Conservation (phyloP, 2,797 vertebrate species). For the Tolypeutes matacus region DNA sequence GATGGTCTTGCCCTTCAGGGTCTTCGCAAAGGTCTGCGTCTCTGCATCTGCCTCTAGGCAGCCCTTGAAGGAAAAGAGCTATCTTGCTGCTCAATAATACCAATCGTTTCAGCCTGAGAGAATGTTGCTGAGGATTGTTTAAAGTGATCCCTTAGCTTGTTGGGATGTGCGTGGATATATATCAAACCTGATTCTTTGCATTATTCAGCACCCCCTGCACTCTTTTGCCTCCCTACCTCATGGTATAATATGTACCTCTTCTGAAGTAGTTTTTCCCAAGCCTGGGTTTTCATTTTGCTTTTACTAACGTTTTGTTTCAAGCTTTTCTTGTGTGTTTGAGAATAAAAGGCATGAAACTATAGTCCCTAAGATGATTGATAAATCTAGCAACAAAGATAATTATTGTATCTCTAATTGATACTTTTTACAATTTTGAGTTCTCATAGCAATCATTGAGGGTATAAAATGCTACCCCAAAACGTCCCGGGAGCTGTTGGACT, state of each 20-base stretch:
- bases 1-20: too few relatives aligned
- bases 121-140: background rate
- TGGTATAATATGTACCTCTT: background rate
- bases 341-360: constrained; percentile 22
- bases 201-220: background rate
- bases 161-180: background rate
- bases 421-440: constrained; percentile 35
- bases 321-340: background rate
- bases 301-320: constrained; percentile 45
- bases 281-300: constrained; percentile 55
- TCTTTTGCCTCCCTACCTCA: background rate
- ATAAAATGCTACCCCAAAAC: constrained; percentile 42
- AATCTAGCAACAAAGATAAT: constrained; percentile 27
- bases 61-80: too few relatives aligned
- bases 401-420: constrained; percentile 38
- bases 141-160: background rate
- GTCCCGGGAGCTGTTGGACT: background rate
- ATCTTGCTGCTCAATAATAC: background rate
- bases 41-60: too few relatives aligned
- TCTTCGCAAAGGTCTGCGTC: too few relatives aligned
- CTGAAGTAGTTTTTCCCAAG: constrained; percentile 3
- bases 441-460: constrained; percentile 43
- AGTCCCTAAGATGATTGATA: background rate
- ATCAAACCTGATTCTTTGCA: background rate
- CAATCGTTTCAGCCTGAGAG: background rate